These are phyloP conservation scores for Pantherophis alleghaniensis DNA, from an alignment of 2,797 vertebrate species.

Conservation along the genomic window DNA sequence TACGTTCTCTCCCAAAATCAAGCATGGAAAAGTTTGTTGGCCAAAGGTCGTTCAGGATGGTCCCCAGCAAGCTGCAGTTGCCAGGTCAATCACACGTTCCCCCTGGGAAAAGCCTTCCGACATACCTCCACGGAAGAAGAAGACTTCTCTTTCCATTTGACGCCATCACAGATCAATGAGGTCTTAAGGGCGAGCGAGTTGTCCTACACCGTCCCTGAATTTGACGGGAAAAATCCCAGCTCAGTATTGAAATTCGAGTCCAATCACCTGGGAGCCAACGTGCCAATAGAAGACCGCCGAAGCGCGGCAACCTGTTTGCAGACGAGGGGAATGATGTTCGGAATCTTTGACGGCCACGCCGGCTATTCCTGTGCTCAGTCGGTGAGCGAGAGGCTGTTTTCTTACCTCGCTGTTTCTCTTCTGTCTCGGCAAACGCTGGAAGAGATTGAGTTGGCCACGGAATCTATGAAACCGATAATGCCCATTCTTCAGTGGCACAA, in stretches of 20 bases:
- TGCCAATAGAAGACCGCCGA: constrained; percentile 87
- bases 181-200: constrained; percentile 84
- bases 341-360: constrained; percentile 92
- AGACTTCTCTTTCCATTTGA: constrained; percentile 81
- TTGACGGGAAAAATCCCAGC: constrained; percentile 72
- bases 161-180: constrained; percentile 80
- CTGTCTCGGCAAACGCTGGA: constrained; percentile 84
- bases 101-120: constrained; percentile 57
- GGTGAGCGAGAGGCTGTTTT: constrained; percentile 88
- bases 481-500: constrained; percentile 91
- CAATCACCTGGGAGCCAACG: constrained; percentile 89
- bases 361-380: constrained; percentile 91
- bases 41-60: constrained; percentile 42
- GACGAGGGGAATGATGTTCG: constrained; percentile 90
- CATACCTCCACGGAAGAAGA: constrained; percentile 79
- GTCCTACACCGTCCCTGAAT: constrained; percentile 75
- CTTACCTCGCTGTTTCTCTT: constrained; percentile 88
- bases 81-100: constrained; percentile 2
- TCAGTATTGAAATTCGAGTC: constrained; percentile 88
- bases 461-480: constrained; percentile 78
- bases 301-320: constrained; percentile 88
- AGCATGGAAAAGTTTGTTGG: constrained; percentile 54
- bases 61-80: constrained; percentile 39
- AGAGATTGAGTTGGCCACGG: constrained; percentile 85
- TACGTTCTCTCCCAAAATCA: constrained; percentile 46